A percentile compares a stretch with the other conserved stretches of the same genome.
phyloP scores from a whole-genome alignment of 2,113 vertebrate species.

The Phoenicopterus ruber region DNA sequence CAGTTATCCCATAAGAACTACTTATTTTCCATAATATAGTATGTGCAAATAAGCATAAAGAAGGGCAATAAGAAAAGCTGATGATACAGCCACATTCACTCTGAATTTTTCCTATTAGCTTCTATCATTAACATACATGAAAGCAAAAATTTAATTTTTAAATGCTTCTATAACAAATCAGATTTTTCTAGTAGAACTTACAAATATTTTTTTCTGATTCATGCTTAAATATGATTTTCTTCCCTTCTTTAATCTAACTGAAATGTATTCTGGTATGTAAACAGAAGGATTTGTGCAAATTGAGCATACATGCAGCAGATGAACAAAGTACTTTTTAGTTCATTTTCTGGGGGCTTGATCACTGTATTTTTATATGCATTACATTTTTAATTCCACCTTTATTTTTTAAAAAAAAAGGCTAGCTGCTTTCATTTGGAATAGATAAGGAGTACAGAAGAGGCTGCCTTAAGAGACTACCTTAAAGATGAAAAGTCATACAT shows the following conservation, averaged over 20 bases:
- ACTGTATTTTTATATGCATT: not conserved
- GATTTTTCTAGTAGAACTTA: not conserved
- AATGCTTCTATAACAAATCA: not conserved
- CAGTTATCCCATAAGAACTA: not conserved
- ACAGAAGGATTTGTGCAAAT: not conserved
- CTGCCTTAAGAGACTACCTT: not conserved
- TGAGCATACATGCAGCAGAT: not conserved
- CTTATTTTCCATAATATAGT: not conserved
- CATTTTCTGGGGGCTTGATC: not conserved
- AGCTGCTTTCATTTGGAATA: not conserved
- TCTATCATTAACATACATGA: not conserved
- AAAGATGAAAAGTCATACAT: not conserved
- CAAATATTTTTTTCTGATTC: not conserved
- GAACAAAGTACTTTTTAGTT: not conserved
- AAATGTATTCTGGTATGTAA: not conserved
- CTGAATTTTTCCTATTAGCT: not conserved
- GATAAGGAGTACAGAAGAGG: not conserved
- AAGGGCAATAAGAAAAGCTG: not conserved
- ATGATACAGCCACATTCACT: not conserved
- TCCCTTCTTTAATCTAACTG: not conserved
- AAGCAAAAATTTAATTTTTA: not conserved
- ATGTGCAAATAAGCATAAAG: not conserved
- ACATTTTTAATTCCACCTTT: not conserved
- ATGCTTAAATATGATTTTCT: not conserved
- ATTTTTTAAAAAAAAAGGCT: not conserved